Base-by-base conservation (phyloP, 2,888 invertebrate species). In the Tortrix viridana region DNA sequence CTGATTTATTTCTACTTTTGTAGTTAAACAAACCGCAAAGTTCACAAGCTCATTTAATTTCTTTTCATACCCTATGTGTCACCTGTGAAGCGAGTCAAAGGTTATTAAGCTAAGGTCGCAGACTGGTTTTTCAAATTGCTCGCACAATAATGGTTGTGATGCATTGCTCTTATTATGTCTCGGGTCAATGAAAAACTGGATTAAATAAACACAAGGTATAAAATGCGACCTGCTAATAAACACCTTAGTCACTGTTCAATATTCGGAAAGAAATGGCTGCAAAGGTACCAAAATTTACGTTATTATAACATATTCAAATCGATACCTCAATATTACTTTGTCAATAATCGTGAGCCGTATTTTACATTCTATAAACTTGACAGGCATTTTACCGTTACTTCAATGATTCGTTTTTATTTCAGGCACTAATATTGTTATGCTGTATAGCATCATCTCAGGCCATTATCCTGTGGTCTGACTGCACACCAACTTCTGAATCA, bases 391-490 rank as follows among this genome's bases (percentile, higher is more conserved):
- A 41, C 41, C 41, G 4, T 0, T 5, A 6, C 12, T 32, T 5
- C 12, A 19, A 16, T 26, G 5, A 12, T 7, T 47, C 38, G 9
- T 49, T 44, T 43, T 66, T 59, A 65, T 81, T 80, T 41, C 74
- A 86, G 86, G 57, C 79, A 37, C 19, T 78, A 6, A 53, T 79
- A 16, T 53, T 78, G 16, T 22, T 80, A 44, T 74, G 71, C 55
- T 70, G 62, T 2, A 54, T 75, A 6, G 74, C 74, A n/a, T 37
- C 79, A 2, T 73, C 72, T 2, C 67, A 59, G 56, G 76, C 80
- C 22, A 76, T 75, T 18, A 48, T 71, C 5, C 70, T 75, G 7
- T 65, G 66, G 20, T 66, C 70, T 18, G 68, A 77, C 49, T 73
- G 74, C 56, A 67, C 73, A 6, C 18, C 55, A 6, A 16, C 43